phyloP scores from a whole-genome alignment of 2,797 vertebrate species.

The Tauraco hartlaubi region DNA sequence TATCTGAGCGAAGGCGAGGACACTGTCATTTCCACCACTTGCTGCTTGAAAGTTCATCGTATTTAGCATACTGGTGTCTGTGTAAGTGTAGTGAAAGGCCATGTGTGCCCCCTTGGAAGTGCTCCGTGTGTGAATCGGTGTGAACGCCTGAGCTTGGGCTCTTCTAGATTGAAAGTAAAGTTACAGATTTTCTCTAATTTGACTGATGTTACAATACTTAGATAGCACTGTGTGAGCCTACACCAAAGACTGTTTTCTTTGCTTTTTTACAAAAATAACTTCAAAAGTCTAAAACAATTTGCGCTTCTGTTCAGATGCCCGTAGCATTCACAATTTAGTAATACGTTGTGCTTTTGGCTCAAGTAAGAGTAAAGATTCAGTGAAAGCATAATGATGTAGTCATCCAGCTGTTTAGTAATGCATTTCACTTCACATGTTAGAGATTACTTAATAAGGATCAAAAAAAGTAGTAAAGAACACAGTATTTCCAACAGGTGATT shows the following conservation, averaged over 20 bases:
- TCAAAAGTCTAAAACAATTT: background rate
- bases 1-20: background rate
- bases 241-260: background rate
- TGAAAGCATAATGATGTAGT: background rate
- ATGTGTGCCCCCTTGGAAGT: rapidly evolving
- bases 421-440: background rate
- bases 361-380: background rate
- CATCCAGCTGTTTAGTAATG: background rate
- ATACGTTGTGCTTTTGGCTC: background rate
- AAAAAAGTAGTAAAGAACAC: background rate
- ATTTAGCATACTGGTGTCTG: background rate
- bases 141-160: background rate
- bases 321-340: background rate
- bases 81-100: background rate
- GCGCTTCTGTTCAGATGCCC: background rate
- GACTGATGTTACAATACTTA: background rate
- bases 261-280: background rate
- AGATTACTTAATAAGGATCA: background rate
- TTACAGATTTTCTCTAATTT: background rate
- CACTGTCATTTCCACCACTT: background rate
- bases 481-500: background rate
- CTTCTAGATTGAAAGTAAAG: background rate
- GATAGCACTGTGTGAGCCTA: background rate
- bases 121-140: background rate
- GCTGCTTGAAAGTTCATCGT: background rate